A percentile compares a stretch with the other conserved stretches of the same genome.
Evolutionary conservation across 2,797 vertebrate species (phyloP).

Genomic region (Amniataba percoides): DNA sequence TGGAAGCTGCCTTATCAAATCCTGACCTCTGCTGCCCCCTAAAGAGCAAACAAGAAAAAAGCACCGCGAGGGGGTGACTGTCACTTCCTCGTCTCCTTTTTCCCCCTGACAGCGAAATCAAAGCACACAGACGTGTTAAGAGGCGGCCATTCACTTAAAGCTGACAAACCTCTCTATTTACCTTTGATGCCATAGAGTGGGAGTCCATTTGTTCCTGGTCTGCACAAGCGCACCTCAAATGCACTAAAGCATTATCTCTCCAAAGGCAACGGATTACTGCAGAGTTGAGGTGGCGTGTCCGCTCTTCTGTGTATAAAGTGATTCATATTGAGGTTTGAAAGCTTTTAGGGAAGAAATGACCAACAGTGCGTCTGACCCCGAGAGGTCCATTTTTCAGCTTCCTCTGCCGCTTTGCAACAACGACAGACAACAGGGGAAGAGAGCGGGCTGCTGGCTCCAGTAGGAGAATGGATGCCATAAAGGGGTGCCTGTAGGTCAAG

Average conservation of each 20-base stretch:
- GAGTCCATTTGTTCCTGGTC: constrained; percentile 73
- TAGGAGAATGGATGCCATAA: constrained; percentile 62
- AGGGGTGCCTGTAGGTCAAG: constrained; percentile 76
- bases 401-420: constrained; percentile 36
- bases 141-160: constrained; percentile 67
- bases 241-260: constrained; percentile 66
- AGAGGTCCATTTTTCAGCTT: constrained; percentile 46
- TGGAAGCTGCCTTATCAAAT: constrained; percentile 77
- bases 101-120: constrained; percentile 61
- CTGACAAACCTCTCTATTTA: constrained; percentile 73
- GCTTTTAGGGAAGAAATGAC: constrained; percentile 54
- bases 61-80: constrained; percentile 39
- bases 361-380: constrained; percentile 28
- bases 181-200: constrained; percentile 71
- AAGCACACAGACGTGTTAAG: constrained; percentile 61
- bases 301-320: constrained; percentile 48
- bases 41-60: constrained; percentile 70
- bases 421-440: constrained; percentile 45
- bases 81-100: constrained; percentile 49
- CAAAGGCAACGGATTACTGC: constrained; percentile 67
- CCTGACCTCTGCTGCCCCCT: constrained; percentile 85
- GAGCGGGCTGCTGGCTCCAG: constrained; percentile 56
- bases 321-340: constrained; percentile 54
- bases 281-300: constrained; percentile 45
- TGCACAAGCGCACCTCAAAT: constrained; percentile 66